Base-by-base conservation (phyloP, 2,797 vertebrate species). In the Smutsia temminckii region DNA sequence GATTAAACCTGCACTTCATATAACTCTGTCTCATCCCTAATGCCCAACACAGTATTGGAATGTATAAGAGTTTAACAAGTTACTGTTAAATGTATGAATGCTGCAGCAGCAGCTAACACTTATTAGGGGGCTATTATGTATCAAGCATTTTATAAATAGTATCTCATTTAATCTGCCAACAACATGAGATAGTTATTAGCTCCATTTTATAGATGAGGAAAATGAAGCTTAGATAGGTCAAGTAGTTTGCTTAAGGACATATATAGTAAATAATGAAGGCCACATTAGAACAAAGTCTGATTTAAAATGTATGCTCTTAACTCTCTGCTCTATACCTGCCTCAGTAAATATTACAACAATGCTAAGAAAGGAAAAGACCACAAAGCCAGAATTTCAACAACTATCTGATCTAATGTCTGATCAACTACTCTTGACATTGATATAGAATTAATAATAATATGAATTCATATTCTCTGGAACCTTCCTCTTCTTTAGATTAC, bases 91-190 rank as follows among this genome's bases (percentile, higher is more conserved):
- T 40, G 86, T 8, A 37, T 53, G 29, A 92, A 77, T 20, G 13
- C 12, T 63, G n/a, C 32, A 59, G 25, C 9, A 53, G 66, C 10
- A 87, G 59, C 17, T 32, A 75, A 55, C 6, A 83, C 59, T 34
- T 81, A 80, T 29, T 85, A 80, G 91, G 75, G 49, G 21, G 23
- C 49, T 86, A 69, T 69, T 59, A 57, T 29, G 5, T 42, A 9
- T 53, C 63, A 93, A 71, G 51, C 34, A 80, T 94, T 91, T 68
- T 71, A 78, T 32, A 84, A 23, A 14, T 17, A 72, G n/a, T n/a
- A 74, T 55, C 59, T 96, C 64, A 78, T 69, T 95, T 89, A 89
- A 92, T 93, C 55, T 34, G 86, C 17, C 72, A 95, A 80, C 53
- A 83, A 85, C 25, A 59, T 63, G 27, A 85, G 37, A 37, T 10